Evolutionary conservation across 23 tunicate genomes (phyloP), one percentile per base, ranked within the genome.

Genomic region (Halocynthia aurantium): DNA sequence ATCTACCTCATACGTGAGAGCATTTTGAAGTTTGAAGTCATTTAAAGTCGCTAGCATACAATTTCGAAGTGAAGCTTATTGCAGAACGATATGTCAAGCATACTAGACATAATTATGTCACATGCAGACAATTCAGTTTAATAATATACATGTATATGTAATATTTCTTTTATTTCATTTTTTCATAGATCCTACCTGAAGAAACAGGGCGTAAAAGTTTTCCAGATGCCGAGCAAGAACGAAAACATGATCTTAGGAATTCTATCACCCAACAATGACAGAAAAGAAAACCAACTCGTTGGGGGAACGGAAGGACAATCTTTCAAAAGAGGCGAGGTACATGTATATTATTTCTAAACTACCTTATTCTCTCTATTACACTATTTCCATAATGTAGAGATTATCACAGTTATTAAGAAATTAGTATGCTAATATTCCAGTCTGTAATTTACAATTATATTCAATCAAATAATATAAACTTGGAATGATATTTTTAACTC

Each of bases 1-100:
- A 96, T 75, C 80, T 96, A 17, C 91, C 93, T 40, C 96, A 89
- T 82, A 86, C 40, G 98, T 92, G 55, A 69, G 81, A 62, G 20
- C 22, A 8, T n/a, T n/a, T n/a, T n/a, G n/a, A n/a, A 65, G 19
- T 58, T 58, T 13, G n/a, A n/a, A 15, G 15, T 58, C 17, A 13
- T 2, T 58, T n/a, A 58, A n/a, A n/a, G 63, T 58, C 17, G 44
- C 44, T 31, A 31, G 44, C 44, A 31, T 31, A 31, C 44, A 31
- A 31, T 31, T 31, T 31, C 4, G 44, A 4, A 31, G 44, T 31
- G 44, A 31, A 31, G 44, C 44, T 31, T 0, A 31, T 31, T 31
- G 44, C 44, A 31, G 44, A 31, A 31, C 44, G 4, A 1, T 31
- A 31, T 4, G 44, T 31, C 4, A 31, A 31, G 44, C 44, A 31